These are phyloP conservation scores for Pteruthius melanotis DNA, from an alignment of 2,113 vertebrate genomes.

Conservation along the genomic window DNA sequence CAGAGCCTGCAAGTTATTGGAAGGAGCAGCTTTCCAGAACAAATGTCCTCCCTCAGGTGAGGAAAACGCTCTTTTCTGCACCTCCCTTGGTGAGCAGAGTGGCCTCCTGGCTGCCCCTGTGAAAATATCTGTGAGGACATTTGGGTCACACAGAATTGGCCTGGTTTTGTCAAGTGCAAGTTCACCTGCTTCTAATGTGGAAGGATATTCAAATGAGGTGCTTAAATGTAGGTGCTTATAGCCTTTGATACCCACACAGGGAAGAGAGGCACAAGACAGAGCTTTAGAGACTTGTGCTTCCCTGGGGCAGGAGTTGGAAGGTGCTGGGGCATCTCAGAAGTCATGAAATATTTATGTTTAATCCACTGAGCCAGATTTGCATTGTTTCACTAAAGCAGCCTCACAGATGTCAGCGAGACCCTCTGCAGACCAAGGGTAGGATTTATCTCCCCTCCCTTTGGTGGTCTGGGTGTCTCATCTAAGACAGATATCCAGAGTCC, in stretches of 20 bases:
- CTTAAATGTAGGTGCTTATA: neutral
- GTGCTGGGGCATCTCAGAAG: neutral
- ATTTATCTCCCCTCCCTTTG: neutral
- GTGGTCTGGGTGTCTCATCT: neutral
- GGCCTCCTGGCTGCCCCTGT: neutral
- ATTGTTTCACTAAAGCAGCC: accelerated
- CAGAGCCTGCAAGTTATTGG: neutral
- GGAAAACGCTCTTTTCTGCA: neutral
- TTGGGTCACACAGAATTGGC: neutral
- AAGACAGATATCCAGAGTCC: neutral
- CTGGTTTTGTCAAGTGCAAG: neutral
- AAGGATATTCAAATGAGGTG: neutral
- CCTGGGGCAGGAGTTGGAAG: neutral
- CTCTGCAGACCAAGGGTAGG: neutral
- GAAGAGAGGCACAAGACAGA: neutral
- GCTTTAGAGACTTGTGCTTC: neutral
- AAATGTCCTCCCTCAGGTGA: neutral
- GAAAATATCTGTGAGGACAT: neutral
- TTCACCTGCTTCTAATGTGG: neutral
- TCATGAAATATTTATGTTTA: neutral
- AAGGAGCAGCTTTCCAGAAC: neutral
- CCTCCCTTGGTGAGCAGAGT: neutral
- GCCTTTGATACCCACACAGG: neutral
- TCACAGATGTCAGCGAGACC: neutral
- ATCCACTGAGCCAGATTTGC: neutral